Percentiles rank a stretch among this genome's conserved stretches.
Conservation (phyloP, 2,888 invertebrate species). For the Drosophila vallismaia region DNA sequence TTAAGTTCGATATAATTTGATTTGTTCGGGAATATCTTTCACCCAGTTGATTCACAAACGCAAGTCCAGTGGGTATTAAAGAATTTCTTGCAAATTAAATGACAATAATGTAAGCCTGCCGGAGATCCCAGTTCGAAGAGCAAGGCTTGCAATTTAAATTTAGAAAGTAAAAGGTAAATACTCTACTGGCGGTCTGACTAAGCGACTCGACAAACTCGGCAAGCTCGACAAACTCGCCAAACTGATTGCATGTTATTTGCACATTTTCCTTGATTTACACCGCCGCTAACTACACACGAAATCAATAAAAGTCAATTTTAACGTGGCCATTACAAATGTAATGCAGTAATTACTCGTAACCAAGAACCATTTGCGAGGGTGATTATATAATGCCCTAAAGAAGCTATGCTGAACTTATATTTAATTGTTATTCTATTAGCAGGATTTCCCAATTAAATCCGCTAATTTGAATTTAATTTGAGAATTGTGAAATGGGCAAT, state of each 20-base stretch:
- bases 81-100: constrained; percentile 65
- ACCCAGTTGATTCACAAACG: constrained; percentile 60
- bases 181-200: constrained; percentile 21
- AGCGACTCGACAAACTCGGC: constrained; percentile 28
- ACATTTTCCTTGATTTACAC: constrained; percentile 68
- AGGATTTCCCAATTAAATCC: background rate
- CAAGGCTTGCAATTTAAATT: constrained; percentile 69
- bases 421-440: constrained; percentile 21
- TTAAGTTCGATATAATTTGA: constrained; percentile 65
- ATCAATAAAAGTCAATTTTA: constrained; percentile 53
- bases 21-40: constrained; percentile 61
- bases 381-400: constrained; percentile 38
- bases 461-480: background rate
- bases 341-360: constrained; percentile 37
- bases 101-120: background rate
- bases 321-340: constrained; percentile 47
- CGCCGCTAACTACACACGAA: constrained; percentile 51
- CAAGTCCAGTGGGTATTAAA: constrained; percentile 48
- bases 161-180: constrained; percentile 69
- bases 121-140: constrained; percentile 15
- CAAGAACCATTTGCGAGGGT: constrained; percentile 27
- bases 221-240: constrained; percentile 8
- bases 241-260: constrained; percentile 59
- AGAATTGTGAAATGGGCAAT: background rate
- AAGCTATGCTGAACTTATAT: constrained; percentile 11